A percentile compares a stretch with the other conserved stretches of the same genome.
Evolutionary conservation across 1,140 invertebrate species (phyloP).

Genomic region (Bombus polaris): DNA sequence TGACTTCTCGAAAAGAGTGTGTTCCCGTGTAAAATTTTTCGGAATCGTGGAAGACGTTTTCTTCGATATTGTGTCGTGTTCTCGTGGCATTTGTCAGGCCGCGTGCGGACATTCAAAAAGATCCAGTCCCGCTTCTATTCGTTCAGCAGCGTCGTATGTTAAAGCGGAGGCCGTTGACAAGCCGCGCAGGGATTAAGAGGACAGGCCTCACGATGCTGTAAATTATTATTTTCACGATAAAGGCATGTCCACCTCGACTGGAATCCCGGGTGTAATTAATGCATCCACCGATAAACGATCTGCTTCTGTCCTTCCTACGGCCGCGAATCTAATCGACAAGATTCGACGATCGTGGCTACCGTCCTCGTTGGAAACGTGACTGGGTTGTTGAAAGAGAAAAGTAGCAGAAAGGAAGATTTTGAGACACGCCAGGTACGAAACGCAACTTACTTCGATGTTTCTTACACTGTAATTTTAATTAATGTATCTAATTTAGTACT

Average conservation of each 20-base stretch:
- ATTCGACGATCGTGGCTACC: slow-evolving; percentile 48
- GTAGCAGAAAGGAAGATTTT: not conserved
- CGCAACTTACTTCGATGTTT: not conserved
- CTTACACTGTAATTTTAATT: not conserved
- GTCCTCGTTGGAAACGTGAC: slow-evolving; percentile 20
- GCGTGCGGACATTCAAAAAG: not conserved
- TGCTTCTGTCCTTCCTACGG: slow-evolving; percentile 4
- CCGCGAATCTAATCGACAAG: slow-evolving; percentile 54
- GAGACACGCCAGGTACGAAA: not conserved
- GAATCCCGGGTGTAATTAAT: slow-evolving; percentile 61
- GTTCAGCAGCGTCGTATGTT: slow-evolving; percentile 4
- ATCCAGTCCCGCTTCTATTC: slow-evolving; percentile 20
- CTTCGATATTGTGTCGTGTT: slow-evolving; percentile 21
- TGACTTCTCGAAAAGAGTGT: not conserved
- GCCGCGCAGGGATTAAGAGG: slow-evolving; percentile 56
- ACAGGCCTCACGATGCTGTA: slow-evolving; percentile 54
- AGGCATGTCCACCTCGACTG: slow-evolving; percentile 45
- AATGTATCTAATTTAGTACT: not conserved
- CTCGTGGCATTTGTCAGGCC: slow-evolving; percentile 33
- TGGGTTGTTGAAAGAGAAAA: not conserved
- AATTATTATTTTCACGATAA: slow-evolving; percentile 75
- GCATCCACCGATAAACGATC: slow-evolving; percentile 54
- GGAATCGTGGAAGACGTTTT: not conserved
- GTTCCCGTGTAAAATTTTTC: not conserved
- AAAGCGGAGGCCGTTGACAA: slow-evolving; percentile 41